phyloP scores from a whole-genome alignment of 2,113 vertebrate species.

The Lepus americanus region DNA sequence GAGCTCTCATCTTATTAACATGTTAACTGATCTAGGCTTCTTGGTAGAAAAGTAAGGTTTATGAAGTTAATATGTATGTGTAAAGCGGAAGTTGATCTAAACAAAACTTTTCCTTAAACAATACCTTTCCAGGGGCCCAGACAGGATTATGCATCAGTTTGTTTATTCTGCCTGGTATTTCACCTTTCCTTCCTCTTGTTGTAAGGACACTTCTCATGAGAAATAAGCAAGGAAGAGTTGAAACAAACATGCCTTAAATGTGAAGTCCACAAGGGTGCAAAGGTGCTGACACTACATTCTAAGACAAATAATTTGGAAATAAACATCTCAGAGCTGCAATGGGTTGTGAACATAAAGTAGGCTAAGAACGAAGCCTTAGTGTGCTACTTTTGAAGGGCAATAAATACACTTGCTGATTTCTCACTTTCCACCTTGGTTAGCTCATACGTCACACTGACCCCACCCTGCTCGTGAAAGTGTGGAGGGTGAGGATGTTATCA shows the following conservation, averaged over 20 bases:
- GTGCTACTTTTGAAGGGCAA: background rate
- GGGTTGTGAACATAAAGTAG: accelerated
- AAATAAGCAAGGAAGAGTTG: background rate
- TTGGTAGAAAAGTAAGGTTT: constrained; percentile 12
- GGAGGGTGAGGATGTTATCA: background rate
- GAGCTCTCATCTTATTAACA: background rate
- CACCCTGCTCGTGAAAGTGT: accelerated
- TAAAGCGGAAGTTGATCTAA: background rate
- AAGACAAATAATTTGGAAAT: background rate
- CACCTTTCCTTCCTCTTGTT: background rate
- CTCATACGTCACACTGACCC: background rate
- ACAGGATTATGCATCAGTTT: background rate
- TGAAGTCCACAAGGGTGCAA: background rate
- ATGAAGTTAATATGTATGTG: background rate
- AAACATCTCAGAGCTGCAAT: background rate
- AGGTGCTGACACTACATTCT: background rate
- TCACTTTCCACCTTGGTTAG: background rate
- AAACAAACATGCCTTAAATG: background rate
- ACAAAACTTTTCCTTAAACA: constrained; percentile 29
- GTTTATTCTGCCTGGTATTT: background rate
- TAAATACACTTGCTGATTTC: background rate
- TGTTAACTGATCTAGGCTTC: background rate
- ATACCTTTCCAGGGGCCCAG: background rate
- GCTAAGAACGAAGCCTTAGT: background rate
- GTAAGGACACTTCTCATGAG: background rate